These are phyloP conservation scores for Synergus laeviventris DNA, from an alignment of 2,888 invertebrate species.

Conservation along the genomic window DNA sequence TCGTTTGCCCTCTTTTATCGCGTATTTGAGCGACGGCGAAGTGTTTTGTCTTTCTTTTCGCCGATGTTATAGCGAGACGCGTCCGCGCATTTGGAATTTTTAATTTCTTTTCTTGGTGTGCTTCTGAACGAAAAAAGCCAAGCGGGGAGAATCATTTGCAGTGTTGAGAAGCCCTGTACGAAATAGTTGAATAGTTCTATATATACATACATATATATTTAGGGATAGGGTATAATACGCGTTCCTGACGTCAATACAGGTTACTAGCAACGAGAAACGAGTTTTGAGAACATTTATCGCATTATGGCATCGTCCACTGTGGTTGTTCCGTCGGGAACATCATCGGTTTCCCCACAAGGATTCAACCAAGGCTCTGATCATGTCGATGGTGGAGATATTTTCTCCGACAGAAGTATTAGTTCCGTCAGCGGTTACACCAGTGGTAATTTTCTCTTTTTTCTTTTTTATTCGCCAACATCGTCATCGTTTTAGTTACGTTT, in stretches of 20 bases:
- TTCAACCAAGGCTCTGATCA: conserved; percentile 59
- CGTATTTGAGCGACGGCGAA: conserved; percentile 19
- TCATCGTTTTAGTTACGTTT: background rate
- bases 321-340: conserved; percentile 66
- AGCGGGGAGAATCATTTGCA: conserved; percentile 6
- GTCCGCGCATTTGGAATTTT: background rate
- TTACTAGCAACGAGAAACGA: background rate
- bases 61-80: conserved; percentile 29
- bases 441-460: conserved; percentile 14
- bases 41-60: conserved; percentile 33
- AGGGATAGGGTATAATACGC: conserved; percentile 5
- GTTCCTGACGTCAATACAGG: conserved; percentile 13
- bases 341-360: conserved; percentile 28
- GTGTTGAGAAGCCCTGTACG: conserved; percentile 13
- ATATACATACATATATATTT: conserved; percentile 21
- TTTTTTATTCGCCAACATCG: background rate
- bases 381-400: conserved; percentile 63
- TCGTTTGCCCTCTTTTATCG: conserved; percentile 37
- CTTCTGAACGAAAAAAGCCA: conserved; percentile 5
- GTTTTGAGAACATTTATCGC: conserved; percentile 3
- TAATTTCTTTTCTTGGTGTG: background rate
- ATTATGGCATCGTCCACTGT: conserved; percentile 71
- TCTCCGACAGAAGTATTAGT: conserved; percentile 62
- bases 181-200: conserved; percentile 24
- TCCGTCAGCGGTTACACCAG: conserved; percentile 51